A percentile compares a stretch with the other conserved stretches of the same genome.
Conservation (phyloP, 1,140 invertebrate species). For the Drosophila pandora region DNA sequence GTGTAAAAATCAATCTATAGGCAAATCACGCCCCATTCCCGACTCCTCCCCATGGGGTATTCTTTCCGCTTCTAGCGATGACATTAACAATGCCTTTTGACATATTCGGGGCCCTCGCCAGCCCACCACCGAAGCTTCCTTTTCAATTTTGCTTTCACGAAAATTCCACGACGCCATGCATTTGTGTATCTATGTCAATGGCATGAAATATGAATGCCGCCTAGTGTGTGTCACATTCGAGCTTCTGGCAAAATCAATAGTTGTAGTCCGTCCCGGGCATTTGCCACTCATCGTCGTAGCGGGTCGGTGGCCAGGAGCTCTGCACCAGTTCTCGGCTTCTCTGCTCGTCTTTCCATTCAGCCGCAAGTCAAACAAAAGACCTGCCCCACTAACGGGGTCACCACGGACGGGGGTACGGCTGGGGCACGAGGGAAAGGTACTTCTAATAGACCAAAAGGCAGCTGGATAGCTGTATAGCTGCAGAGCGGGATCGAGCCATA, state of each 20-base stretch:
- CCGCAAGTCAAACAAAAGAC: constrained; percentile 68
- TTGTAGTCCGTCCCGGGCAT: constrained; percentile 54
- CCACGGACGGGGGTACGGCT: background rate
- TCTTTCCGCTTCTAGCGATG: constrained; percentile 41
- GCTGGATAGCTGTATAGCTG: constrained; percentile 14
- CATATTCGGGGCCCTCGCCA: constrained; percentile 35
- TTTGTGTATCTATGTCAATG: constrained; percentile 76
- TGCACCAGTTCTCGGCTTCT: constrained; percentile 53
- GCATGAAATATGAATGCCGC: constrained; percentile 64
- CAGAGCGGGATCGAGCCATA: constrained; percentile 47
- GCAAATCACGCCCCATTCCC: constrained; percentile 63
- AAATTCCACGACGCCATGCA: constrained; percentile 47
- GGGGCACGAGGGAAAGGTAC: constrained; percentile 5
- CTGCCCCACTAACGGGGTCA: constrained; percentile 38
- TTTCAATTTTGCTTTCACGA: constrained; percentile 70
- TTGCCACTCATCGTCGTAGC: constrained; percentile 52
- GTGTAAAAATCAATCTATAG: constrained; percentile 67
- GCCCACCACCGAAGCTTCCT: constrained; percentile 56
- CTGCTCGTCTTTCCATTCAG: constrained; percentile 26
- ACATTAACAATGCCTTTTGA: constrained; percentile 78
- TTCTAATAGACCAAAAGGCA: constrained; percentile 66
- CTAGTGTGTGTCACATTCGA: constrained; percentile 23
- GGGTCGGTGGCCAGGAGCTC: constrained; percentile 17
- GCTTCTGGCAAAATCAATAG: constrained; percentile 69
- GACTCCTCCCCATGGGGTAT: constrained; percentile 32